Evolutionary conservation across 2,888 invertebrate genomes (phyloP).

Genomic region (Chymomyza fuscimana): DNA sequence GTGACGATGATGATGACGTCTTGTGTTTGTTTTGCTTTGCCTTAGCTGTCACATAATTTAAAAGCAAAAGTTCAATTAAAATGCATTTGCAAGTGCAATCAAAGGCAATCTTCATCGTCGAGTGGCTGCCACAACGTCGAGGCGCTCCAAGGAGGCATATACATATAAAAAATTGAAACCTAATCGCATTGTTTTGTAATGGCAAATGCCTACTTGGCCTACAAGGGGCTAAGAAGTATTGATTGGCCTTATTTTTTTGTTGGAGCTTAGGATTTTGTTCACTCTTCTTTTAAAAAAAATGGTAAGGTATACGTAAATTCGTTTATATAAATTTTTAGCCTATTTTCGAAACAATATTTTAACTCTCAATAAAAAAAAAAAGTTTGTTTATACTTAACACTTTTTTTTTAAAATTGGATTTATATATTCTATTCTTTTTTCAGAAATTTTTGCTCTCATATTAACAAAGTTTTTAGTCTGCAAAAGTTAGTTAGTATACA

Average conservation of each 20-base stretch:
- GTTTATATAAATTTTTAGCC: too few relatives aligned
- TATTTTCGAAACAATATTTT: too few relatives aligned
- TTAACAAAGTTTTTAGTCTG: too few relatives aligned
- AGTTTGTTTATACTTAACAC: too few relatives aligned
- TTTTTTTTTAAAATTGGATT: too few relatives aligned
- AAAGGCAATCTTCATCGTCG: conserved; percentile 19
- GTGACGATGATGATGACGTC: background rate
- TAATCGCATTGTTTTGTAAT: conserved; percentile 48
- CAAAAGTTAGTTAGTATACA: too few relatives aligned
- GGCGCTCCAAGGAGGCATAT: conserved; percentile 10
- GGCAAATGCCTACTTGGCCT: background rate
- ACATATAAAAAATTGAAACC: conserved; percentile 54
- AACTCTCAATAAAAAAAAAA: too few relatives aligned
- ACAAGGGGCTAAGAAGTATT: background rate
- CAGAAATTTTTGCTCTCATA: too few relatives aligned
- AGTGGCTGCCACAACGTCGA: conserved; percentile 14
- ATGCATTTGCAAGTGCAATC: conserved; percentile 39
- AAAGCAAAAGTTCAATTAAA: conserved; percentile 58
- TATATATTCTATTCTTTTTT: too few relatives aligned
- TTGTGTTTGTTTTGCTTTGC: conserved; percentile 39
- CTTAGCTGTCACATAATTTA: conserved; percentile 47
- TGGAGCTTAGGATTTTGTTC: background rate
- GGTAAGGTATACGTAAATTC: too few relatives aligned
- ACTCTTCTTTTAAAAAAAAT: too few relatives aligned
- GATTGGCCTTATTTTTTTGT: conserved; percentile 27